Evolutionary conservation across 2,113 vertebrate genomes (phyloP), one percentile per base, ranked within the genome.

Genomic region (Petroica traversi): DNA sequence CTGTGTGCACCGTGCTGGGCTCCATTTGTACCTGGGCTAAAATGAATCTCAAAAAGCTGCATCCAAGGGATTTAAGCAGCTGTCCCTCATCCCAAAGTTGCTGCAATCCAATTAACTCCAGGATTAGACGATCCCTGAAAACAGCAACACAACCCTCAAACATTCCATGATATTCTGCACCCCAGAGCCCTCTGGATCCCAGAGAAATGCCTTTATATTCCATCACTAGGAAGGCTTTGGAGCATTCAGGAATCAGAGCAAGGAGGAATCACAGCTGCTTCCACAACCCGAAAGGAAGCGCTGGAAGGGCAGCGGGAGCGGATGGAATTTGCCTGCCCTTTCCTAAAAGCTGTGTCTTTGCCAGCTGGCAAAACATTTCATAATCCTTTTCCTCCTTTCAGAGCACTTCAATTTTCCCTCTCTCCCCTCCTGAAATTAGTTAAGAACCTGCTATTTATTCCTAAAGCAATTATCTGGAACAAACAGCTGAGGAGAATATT

Each of bases 251-350:
- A 87, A 84, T 13, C 2, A 66, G 4, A 45, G 23, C 36, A 33
- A 61, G 59, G 26, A 29, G 68, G 38, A 51, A 40, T 17, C 0
- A 3, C 48, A 75, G n/a, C 46, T 31, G 36, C 79, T 72, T 24
- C 23, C 73, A 74, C 52, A 55, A 5, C 11, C 29, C 0, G 0
- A 8, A 11, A 14, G 59, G 71, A 62, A 78, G 26, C 0, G 3
- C 61, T 55, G 25, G 26, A 24, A 64, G 73, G 75, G 62, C 58
- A 34, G 34, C 1, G 1, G 33, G 38, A 88, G 8, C 6, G 4
- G 20, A 77, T 29, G 63, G 28, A 16, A 77, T 58, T 8, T 17
- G 51, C 78, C 57, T 14, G 43, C 63, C 52, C 51, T 48, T 58
- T 54, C 66, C 62, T 12, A 36, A 75, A 63, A 72, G 28, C 85